phyloP scores from a whole-genome alignment of 1,140 invertebrate genomes.

The Eueides isabella region DNA sequence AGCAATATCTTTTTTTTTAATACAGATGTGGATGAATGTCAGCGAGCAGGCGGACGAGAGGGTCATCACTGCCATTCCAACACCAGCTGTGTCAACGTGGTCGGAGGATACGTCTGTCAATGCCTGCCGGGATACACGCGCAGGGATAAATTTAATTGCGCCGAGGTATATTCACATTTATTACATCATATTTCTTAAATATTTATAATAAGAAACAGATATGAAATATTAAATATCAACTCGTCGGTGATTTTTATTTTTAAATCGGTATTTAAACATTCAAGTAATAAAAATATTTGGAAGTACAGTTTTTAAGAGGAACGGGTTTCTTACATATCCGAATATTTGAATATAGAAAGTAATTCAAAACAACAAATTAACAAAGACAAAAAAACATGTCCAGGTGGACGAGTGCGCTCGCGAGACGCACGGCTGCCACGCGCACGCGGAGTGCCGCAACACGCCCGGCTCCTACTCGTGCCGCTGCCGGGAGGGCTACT shows the following conservation, averaged over 20 bases:
- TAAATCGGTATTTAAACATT: no score
- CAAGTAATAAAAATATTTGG: no score
- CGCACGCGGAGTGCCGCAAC: constrained; percentile 92
- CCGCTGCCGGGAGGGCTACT: constrained; percentile 90
- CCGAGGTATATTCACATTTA: constrained; percentile 81
- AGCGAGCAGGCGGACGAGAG: constrained; percentile 86
- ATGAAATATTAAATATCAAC: no score
- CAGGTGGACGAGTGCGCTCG: constrained; percentile 88
- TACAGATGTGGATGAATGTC: constrained; percentile 92
- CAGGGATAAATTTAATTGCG: constrained; percentile 90
- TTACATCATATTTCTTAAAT: neutral
- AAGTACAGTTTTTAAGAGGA: no score
- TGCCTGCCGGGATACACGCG: constrained; percentile 91
- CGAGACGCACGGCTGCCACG: constrained; percentile 88
- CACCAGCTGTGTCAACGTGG: constrained; percentile 90
- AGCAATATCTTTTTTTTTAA: constrained; percentile 9
- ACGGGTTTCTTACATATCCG: no score
- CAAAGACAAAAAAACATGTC: neutral
- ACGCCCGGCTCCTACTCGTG: constrained; percentile 93
- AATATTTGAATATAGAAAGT: no score
- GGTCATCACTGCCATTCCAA: constrained; percentile 92
- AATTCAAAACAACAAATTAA: neutral
- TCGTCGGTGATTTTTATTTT: no score
- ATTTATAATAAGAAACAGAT: neutral
- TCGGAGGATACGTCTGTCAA: constrained; percentile 91